Percentiles rank a stretch among this genome's conserved stretches.
Conservation (phyloP, 2,797 vertebrate genomes). For the Enteromius radiatus region DNA sequence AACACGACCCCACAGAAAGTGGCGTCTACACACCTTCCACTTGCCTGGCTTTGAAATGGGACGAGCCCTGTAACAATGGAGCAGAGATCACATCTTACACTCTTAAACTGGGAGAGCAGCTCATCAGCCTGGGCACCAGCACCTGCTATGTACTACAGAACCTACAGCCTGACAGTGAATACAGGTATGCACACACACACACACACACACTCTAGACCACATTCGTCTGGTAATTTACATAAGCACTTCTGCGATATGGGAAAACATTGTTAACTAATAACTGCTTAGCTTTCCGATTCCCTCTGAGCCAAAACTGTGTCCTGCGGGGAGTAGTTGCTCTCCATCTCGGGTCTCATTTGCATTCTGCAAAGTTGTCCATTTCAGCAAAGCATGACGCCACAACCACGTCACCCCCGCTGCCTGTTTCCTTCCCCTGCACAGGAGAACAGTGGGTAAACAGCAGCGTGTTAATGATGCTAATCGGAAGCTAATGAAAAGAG, state of each 20-base stretch:
- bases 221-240: conserved; percentile 4
- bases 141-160: conserved; percentile 81
- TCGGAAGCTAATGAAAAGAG: conserved; percentile 30
- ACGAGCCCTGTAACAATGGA: conserved; percentile 92
- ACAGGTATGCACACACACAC: conserved; percentile 78
- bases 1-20: conserved; percentile 76
- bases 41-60: conserved; percentile 93
- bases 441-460: conserved; percentile 33
- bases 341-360: conserved; percentile 11
- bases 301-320: not conserved
- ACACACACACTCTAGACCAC: conserved; percentile 54
- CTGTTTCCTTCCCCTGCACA: conserved; percentile 10
- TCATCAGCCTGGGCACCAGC: conserved; percentile 80
- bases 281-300: not conserved
- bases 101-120: conserved; percentile 84
- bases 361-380: conserved; percentile 21
- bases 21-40: conserved; percentile 80
- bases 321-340: conserved; percentile 22
- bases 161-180: conserved; percentile 91
- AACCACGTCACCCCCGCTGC: conserved; percentile 11
- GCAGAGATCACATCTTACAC: conserved; percentile 88
- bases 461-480: conserved; percentile 38
- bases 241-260: not conserved
- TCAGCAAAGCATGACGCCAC: conserved; percentile 23
- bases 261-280: conserved; percentile 16